Conservation (phyloP, 2,797 vertebrate genomes). For the Pangasius mekongensis region DNA sequence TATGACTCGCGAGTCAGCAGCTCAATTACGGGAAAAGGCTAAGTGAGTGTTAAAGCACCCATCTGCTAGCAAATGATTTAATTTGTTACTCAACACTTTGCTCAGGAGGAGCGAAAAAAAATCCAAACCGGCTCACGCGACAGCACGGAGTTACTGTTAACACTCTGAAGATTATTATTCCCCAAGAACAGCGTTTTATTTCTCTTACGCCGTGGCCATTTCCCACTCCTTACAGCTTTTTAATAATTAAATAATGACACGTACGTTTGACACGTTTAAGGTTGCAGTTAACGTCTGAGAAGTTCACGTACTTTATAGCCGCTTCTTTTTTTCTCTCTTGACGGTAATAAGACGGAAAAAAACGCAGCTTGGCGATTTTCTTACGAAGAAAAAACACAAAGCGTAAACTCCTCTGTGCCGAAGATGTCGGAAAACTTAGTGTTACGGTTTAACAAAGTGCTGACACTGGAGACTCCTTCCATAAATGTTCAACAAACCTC, state of each 20-base stretch:
- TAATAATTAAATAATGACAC: background rate
- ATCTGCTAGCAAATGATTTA: conserved; percentile 99
- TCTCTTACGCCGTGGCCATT: background rate
- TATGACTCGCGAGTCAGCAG: conserved; percentile 97
- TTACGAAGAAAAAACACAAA: background rate
- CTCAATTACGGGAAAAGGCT: conserved; percentile 99
- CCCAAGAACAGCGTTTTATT: background rate
- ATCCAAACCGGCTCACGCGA: background rate
- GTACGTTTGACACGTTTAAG: background rate
- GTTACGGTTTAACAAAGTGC: background rate
- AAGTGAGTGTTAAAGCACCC: conserved; percentile 99
- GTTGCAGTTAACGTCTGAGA: background rate
- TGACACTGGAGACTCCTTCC: background rate
- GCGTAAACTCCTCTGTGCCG: background rate
- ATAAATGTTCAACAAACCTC: background rate
- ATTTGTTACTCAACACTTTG: conserved; percentile 94
- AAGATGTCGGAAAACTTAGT: background rate
- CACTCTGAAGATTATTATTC: background rate
- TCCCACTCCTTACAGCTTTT: background rate
- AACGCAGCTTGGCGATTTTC: background rate
- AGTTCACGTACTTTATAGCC: background rate
- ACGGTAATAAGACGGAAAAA: background rate
- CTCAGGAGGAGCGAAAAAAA: conserved; percentile 51
- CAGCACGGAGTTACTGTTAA: background rate
- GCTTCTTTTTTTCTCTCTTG: background rate